Evolutionary conservation across 2,888 invertebrate species (phyloP), one percentile per base, ranked within the genome.

Genomic region (Microctonus aethiopoides): DNA sequence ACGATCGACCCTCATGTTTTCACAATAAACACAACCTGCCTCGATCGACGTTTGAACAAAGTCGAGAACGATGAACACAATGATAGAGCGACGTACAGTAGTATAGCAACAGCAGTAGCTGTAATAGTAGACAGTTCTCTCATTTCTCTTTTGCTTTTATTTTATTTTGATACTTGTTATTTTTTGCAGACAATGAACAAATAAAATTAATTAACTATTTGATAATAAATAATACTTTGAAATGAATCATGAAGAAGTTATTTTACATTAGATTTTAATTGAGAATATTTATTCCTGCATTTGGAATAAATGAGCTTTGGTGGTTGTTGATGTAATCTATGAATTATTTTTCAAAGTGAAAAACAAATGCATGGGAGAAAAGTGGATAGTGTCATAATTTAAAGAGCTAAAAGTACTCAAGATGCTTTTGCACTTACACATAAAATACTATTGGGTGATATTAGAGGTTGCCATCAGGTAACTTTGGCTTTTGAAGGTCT

Each of bases 1-100:
- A 59, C 59, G 20, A 63, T 69, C 63, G 39, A 59, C 70, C 77
- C 73, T 72, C 71, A 63, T 83, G 80, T 83, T 84, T 82, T 84
- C 80, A 83, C 70, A 80, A 82, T 81, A 83, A 84, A 84, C 80
- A 84, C 80, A 81, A 83, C 84, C 82, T 82, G 84, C 1, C 79
- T 78, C 80, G 75, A 66, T 71, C 74, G 75, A 71, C 74, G 76
- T 51, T 51, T 41, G 63, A 46, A 22, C 46, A 57, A 63, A 68
- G 57, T 68, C 34, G 39, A 54, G 54, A 54, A 68, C 13, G 54
- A 57, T 46, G 9, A 7, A 16, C 9, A 46, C 16, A 46, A 16
- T 16, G 16, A 46, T 46, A 46, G 46, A 46, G 16, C 16, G 16
- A 26, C 22, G 41, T 11, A 24, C 16, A n/a, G 39, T 1, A 10